These are phyloP conservation scores for Clostera curtula DNA, from an alignment of 2,888 invertebrate genomes.

Conservation along the genomic window DNA sequence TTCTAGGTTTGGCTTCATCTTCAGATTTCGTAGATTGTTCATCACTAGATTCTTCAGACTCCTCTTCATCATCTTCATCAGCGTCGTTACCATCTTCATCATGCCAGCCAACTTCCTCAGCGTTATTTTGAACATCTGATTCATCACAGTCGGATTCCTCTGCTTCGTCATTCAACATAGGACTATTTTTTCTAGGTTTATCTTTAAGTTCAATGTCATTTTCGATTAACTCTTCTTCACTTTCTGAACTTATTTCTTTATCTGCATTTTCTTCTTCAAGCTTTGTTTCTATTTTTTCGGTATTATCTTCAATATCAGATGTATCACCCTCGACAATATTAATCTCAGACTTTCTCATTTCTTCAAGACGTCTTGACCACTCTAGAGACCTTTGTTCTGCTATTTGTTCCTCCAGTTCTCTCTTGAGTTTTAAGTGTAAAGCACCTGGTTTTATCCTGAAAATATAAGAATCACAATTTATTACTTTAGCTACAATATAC, in stretches of 20 bases:
- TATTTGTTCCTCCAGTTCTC: slow-evolving; percentile 82
- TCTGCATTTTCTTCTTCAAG: slow-evolving; percentile 41
- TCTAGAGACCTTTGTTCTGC: slow-evolving; percentile 80
- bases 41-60: slow-evolving; percentile 36
- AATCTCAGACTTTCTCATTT: slow-evolving; percentile 53
- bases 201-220: slow-evolving; percentile 47
- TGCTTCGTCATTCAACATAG: slow-evolving; percentile 66
- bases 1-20: slow-evolving; percentile 30
- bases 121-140: slow-evolving; percentile 15
- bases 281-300: slow-evolving; percentile 57
- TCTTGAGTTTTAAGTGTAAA: slow-evolving; percentile 80
- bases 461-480: slow-evolving; percentile 2
- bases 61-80: slow-evolving; percentile 34
- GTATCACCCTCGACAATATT: slow-evolving; percentile 41
- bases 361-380: slow-evolving; percentile 78
- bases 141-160: slow-evolving; percentile 62
- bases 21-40: no score
- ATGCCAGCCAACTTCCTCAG: no score
- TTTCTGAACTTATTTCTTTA: slow-evolving; percentile 54
- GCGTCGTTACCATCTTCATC: slow-evolving; percentile 26
- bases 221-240: slow-evolving; percentile 56
- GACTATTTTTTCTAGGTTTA: slow-evolving; percentile 53
- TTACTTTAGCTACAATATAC: not conserved
- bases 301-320: slow-evolving; percentile 51
- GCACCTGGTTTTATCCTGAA: slow-evolving; percentile 79